These are phyloP conservation scores for Thamnophis sirtalis DNA, from an alignment of 2,113 vertebrate species.

Conservation along the genomic window DNA sequence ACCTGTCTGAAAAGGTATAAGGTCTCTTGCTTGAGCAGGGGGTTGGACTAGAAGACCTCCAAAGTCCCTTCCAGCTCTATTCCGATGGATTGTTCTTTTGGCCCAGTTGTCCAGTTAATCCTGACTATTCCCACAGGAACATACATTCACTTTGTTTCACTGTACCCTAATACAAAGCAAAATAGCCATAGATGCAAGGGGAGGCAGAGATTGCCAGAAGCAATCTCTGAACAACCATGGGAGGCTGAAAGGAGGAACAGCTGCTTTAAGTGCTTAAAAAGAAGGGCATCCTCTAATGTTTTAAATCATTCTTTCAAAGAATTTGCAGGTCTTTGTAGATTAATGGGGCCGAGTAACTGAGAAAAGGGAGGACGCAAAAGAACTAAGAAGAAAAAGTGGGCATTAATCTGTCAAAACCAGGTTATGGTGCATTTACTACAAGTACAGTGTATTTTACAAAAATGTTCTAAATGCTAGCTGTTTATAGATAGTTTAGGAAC, in stretches of 20 bases:
- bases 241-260: not conserved
- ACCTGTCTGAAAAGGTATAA: not conserved
- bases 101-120: not conserved
- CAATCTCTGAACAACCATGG: not conserved
- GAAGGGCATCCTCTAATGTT: not conserved
- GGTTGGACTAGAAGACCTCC: not conserved
- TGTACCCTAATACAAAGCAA: not conserved
- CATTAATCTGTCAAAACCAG: not conserved
- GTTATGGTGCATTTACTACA: not conserved
- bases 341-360: not conserved
- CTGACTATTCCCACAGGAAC: not conserved
- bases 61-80: not conserved
- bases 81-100: not conserved
- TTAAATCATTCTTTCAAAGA: not conserved
- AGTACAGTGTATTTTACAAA: not conserved
- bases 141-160: not conserved
- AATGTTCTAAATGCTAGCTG: not conserved
- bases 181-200: not conserved
- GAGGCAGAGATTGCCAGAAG: not conserved
- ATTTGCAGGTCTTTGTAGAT: not conserved
- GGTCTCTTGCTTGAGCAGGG: not conserved
- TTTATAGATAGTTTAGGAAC: not conserved
- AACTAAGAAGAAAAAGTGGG: not conserved
- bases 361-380: not conserved
- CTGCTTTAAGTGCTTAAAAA: not conserved